These are phyloP conservation scores for Frankliniella intonsa DNA, from an alignment of 2,888 invertebrate genomes.

Conservation along the genomic window DNA sequence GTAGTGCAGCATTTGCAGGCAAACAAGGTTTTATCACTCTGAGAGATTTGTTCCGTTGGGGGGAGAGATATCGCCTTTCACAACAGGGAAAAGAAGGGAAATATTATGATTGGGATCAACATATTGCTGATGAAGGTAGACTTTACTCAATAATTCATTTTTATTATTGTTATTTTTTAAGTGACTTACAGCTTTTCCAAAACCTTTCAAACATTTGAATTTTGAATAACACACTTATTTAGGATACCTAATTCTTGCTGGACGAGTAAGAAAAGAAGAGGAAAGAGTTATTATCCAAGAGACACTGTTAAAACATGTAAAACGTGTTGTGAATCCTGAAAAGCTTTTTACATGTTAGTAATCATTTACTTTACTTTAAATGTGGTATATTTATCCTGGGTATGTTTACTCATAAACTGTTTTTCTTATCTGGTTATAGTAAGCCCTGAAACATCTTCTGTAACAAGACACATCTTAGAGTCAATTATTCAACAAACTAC, in stretches of 20 bases:
- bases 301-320: conserved; percentile 73
- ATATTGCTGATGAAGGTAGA: conserved; percentile 83
- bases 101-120: conserved; percentile 94
- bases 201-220: too few species aligned
- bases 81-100: conserved; percentile 53
- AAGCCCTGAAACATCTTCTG: conserved; percentile 60
- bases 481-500: conserved; percentile 55
- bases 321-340: conserved; percentile 64
- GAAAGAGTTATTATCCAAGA: conserved; percentile 78
- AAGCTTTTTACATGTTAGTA: conserved; percentile 62
- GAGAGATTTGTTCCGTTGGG: conserved; percentile 95
- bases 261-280: conserved; percentile 78
- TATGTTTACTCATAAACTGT: neutral
- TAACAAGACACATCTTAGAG: conserved; percentile 67
- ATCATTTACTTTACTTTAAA: conserved; percentile 32
- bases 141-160: conserved; percentile 27
- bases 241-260: conserved; percentile 86
- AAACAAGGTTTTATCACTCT: conserved; percentile 89
- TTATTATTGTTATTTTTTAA: conserved; percentile 3
- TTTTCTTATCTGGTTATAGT: conserved; percentile 38
- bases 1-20: conserved; percentile 84
- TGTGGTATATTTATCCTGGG: too few species aligned
- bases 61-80: conserved; percentile 81
- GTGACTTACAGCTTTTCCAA: neutral
- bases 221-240: conserved; percentile 30